Base-by-base conservation (phyloP, 2,888 invertebrate genomes). In the Platycheirus albimanus region DNA sequence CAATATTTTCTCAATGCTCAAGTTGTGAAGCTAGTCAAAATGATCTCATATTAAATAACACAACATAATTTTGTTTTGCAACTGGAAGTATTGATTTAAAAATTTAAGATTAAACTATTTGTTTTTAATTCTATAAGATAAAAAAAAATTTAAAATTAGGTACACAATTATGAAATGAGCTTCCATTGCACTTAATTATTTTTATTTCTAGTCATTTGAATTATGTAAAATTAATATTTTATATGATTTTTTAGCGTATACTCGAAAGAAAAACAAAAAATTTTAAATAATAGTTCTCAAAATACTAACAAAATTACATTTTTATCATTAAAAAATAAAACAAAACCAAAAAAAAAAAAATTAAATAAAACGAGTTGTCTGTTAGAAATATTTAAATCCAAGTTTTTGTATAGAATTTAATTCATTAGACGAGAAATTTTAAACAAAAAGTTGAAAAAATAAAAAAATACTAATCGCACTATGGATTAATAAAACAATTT, bases 351-450 rank as follows among this genome's bases (percentile, higher is more conserved):
- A n/a, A n/a, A n/a, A n/a, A n/a, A n/a, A n/a, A n/a, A n/a, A n/a
- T n/a, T n/a, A n/a, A 61, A 43, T 19, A 36, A 58, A 83, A 56
- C 72, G 64, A 83, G 72, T 83, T 83, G 69, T 83, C 78, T 83
- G 69, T 83, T 83, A 78, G 74, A 77, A 78, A 78, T 78, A 83
- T 83, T 78, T 78, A 67, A 58, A 83, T 74, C 56, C 64, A 70
- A 56, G 78, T 83, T 83, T 83, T 83, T 78, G 78, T 78, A 83
- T 83, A 83, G 78, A 78, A 78, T 70, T 83, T 72, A 72, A 72
- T 83, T 78, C 83, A 83, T 72, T 83, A 83, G 83, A 81, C 52
- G 66, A 81, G 64, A 70, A 69, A 58, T 70, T 61, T 67, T 54
- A 66, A 64, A 51, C 43, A 52, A 52, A 69, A 38, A 41, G 33